Evolutionary conservation across 2,888 invertebrate genomes (phyloP), one percentile per base, ranked within the genome.

Genomic region (Patella ulyssiponensis): DNA sequence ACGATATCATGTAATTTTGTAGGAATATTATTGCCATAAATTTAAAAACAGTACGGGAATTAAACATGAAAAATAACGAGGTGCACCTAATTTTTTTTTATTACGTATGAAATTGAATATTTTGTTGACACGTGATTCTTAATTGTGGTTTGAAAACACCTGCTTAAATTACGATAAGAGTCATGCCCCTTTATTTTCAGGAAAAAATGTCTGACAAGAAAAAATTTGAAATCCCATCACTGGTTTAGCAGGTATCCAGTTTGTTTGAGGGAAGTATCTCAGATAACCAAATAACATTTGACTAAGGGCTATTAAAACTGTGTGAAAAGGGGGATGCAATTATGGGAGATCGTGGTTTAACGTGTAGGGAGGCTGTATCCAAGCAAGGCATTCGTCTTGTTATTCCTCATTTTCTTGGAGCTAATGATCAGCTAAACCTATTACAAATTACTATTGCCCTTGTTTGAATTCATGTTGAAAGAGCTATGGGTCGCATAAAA

Each of bases 211-310:
- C n/a, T n/a, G n/a, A n/a, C n/a, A n/a, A n/a, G n/a, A n/a, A n/a
- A n/a, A n/a, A n/a, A n/a, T n/a, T n/a, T n/a, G n/a, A n/a, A n/a
- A n/a, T n/a, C n/a, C n/a, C n/a, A n/a, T n/a, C n/a, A n/a, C n/a
- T n/a, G 27, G 27, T 27, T 27, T 27, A 27, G 27, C 3, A 27
- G n/a, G 27, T 75, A 4, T 75, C 75, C 1, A 27, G 70, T 15
- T 53, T 70, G 11, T 75, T 71, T 71, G 54, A 71, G 54, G 75
- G 76, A 5, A 72, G 72, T 54, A 76, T 76, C 5, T 76, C 76
- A 1, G 76, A 76, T 56, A 76, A 76, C 20, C 72, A 76, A 17
- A 76, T 76, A 17, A 64, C 58, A 15, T 71, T 72, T 56, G 72
- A 58, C 0, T 58, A 56, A 71, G 71, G 76, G 51, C 33, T 76